Base-by-base conservation (phyloP, 2,888 invertebrate genomes). In the Beris morrisii region DNA sequence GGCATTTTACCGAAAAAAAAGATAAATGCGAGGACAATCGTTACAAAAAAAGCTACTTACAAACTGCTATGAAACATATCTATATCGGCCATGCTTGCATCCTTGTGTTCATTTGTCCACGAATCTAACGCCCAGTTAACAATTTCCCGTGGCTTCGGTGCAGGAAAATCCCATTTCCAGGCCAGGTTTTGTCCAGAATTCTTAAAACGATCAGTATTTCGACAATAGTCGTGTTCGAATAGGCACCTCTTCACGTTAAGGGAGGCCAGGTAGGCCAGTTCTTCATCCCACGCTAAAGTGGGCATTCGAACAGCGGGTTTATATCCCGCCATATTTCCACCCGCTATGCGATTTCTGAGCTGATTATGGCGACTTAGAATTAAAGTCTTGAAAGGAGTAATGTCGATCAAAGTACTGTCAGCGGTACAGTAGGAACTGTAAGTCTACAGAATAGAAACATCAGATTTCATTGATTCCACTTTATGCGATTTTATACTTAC, bases 171-270 rank as follows among this genome's bases (percentile, higher is more conserved):
- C 13, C 55, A 53, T 6, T 44, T 53, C 11, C 22, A 64, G 9
- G 54, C 53, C 12, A 95, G 28, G 13, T 56, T 65, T 50, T 65
- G 65, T 32, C 65, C 65, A 30, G 65, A 55, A 15, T 52, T 13
- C 22, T n/a, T 30, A 13, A 52, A 66, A 13, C 45, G 38, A 28
- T 66, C 53, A 4, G 65, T 56, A n/a, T 55, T 57, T 4, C 65
- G 55, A 13, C 65, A 65, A 1, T 65, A 48, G 38, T 65, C 65
- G 22, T 57, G 56, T 0, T 56, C 52, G n/a, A 38, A 43, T 7
- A n/a, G 12, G 15, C 65, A 65, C 11, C 55, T n/a, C 4, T 32
- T 22, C 9, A 32, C 65, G 48, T 65, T 65, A 43, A 65, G 31
- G n/a, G 38, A 44, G 13, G 65, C 65, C 38, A 65, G 32, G 31